Conservation (phyloP, 2,113 vertebrate genomes). For the Strix aluco region DNA sequence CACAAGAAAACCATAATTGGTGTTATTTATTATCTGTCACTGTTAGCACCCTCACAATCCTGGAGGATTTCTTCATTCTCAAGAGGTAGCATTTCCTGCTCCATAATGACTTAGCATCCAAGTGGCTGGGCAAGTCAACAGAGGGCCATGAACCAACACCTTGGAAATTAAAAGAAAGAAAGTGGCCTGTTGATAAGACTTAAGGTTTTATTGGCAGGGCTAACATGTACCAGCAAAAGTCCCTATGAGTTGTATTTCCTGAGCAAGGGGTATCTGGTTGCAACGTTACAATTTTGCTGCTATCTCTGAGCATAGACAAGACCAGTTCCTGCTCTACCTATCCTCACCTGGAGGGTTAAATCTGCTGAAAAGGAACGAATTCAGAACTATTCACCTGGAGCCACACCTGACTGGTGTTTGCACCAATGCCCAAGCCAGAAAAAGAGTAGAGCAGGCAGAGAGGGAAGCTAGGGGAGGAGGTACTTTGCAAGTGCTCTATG, state of each 20-base stretch:
- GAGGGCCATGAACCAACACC: not conserved
- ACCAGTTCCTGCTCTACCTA: not conserved
- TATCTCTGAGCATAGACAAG: not conserved
- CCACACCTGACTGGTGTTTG: not conserved
- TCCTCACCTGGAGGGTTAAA: not conserved
- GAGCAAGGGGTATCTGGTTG: not conserved
- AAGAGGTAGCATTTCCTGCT: not conserved
- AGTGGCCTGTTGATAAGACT: not conserved
- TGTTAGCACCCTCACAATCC: not conserved
- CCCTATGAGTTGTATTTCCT: not conserved
- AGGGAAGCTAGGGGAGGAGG: too few relatives aligned
- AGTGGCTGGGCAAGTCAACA: not conserved
- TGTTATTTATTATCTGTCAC: not conserved
- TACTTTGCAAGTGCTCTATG: accelerated
- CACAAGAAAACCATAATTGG: not conserved
- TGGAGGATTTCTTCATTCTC: not conserved
- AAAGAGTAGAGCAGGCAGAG: not conserved
- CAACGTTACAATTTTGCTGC: not conserved
- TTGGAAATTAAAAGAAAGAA: not conserved
- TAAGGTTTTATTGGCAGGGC: not conserved
- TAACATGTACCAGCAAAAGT: too few relatives aligned
- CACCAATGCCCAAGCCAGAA: not conserved
- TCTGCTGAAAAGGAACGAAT: not conserved
- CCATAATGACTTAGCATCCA: too few relatives aligned
- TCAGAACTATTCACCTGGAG: not conserved